Conservation (phyloP, 2,888 invertebrate species). For the Xestobium rufovillosum region DNA sequence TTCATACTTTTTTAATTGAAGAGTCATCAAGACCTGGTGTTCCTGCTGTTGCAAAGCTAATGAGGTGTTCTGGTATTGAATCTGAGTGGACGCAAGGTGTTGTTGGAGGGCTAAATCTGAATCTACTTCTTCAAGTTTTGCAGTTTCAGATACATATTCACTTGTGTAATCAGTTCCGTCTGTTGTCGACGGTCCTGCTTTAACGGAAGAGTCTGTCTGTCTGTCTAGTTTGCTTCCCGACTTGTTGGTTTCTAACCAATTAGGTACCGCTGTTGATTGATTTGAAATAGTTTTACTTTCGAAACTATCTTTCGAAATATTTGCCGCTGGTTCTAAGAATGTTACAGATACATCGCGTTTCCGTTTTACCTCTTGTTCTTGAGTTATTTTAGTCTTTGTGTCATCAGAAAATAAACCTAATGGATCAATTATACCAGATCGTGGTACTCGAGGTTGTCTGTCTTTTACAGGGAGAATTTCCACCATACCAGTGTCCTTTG, state of each 20-base stretch:
- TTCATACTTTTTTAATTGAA: constrained; percentile 57
- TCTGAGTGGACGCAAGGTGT: constrained; percentile 34
- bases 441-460: constrained; percentile 15
- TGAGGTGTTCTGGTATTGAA: constrained; percentile 49
- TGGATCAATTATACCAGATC: constrained; percentile 47
- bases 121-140: constrained; percentile 7
- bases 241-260: no score
- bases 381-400: constrained; percentile 10
- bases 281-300: no score
- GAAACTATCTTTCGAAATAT: no score
- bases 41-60: constrained; percentile 56
- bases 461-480: constrained; percentile 19
- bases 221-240: no score
- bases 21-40: constrained; percentile 52
- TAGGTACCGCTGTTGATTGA: no score
- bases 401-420: constrained; percentile 43
- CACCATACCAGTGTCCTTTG: constrained; percentile 16
- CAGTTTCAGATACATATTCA: no score
- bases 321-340: no score
- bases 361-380: no score
- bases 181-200: no score
- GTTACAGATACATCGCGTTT: no score
- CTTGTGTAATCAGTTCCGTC: no score
- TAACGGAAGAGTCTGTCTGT: no score
- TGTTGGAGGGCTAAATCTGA: constrained; percentile 29